Evolutionary conservation across 2,113 vertebrate species (phyloP).

Genomic region (Thermophis baileyi): DNA sequence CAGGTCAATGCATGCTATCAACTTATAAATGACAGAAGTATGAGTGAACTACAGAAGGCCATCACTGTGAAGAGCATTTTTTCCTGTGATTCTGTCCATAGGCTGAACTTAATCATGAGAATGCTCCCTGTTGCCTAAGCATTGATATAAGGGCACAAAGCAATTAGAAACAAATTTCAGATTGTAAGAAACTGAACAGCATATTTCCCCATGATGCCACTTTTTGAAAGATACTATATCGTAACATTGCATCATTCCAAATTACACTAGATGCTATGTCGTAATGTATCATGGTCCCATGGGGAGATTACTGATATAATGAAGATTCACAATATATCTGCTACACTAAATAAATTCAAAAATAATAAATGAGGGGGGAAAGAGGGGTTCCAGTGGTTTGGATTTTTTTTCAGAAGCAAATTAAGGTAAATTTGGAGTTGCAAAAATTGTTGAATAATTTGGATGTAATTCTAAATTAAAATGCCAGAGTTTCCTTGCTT

Average conservation of each 20-base stretch:
- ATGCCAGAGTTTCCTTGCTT: not conserved
- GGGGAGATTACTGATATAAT: not conserved
- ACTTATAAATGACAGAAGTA: not conserved
- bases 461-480: not conserved
- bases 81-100: not conserved
- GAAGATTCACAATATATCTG: not conserved
- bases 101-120: not conserved
- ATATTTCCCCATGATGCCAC: not conserved
- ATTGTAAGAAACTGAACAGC: not conserved
- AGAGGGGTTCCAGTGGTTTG: not conserved
- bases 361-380: not conserved
- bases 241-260: not conserved
- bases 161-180: not conserved
- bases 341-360: not conserved
- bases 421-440: not conserved
- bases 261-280: not conserved
- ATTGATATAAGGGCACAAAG: not conserved
- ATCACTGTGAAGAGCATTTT: not conserved
- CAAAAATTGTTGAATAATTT: not conserved
- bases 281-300: not conserved
- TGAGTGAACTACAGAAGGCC: not conserved
- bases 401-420: not conserved
- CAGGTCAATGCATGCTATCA: not conserved
- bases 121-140: not conserved
- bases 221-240: not conserved